Percentiles rank a stretch among this genome's conserved stretches.
These are phyloP conservation scores for Rhinophrynus dorsalis DNA, from an alignment of 2,797 vertebrate species.

Conservation along the genomic window DNA sequence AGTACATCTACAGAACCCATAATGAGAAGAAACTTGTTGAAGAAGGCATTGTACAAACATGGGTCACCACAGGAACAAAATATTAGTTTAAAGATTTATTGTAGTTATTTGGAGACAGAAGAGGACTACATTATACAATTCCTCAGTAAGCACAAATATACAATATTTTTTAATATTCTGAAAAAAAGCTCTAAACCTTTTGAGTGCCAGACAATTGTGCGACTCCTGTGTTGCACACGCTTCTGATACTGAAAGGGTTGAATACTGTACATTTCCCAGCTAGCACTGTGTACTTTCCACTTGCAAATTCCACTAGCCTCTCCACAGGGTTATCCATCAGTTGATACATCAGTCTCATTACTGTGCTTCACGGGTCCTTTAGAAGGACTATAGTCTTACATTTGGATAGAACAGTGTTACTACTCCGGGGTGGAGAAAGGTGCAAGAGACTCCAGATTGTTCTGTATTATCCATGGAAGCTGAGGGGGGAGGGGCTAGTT, in stretches of 20 bases:
- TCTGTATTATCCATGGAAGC: conserved; percentile 2
- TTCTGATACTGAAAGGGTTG: too few species aligned
- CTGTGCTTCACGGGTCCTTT: neutral
- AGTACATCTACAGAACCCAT: neutral
- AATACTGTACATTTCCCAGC: conserved; percentile 43
- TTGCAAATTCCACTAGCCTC: conserved; percentile 21
- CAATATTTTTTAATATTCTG: conserved; percentile 26
- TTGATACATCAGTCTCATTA: neutral
- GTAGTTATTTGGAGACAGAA: conserved; percentile 42
- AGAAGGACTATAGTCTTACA: neutral
- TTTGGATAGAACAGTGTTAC: conserved; percentile 1
- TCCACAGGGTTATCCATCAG: neutral
- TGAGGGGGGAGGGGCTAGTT: conserved; percentile 14
- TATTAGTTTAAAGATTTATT: conserved; percentile 43
- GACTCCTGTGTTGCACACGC: too few species aligned
- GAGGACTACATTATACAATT: conserved; percentile 45
- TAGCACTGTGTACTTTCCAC: conserved; percentile 30
- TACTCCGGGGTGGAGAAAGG: neutral
- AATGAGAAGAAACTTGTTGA: neutral
- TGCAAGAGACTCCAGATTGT: neutral
- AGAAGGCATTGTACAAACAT: neutral
- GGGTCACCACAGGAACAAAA: neutral
- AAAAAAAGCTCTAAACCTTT: conserved; percentile 38
- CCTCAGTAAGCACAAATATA: conserved; percentile 43
- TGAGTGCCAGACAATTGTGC: too few species aligned